Evolutionary conservation across 2,888 invertebrate species (phyloP).

Genomic region (Conops quadrifasciatus): DNA sequence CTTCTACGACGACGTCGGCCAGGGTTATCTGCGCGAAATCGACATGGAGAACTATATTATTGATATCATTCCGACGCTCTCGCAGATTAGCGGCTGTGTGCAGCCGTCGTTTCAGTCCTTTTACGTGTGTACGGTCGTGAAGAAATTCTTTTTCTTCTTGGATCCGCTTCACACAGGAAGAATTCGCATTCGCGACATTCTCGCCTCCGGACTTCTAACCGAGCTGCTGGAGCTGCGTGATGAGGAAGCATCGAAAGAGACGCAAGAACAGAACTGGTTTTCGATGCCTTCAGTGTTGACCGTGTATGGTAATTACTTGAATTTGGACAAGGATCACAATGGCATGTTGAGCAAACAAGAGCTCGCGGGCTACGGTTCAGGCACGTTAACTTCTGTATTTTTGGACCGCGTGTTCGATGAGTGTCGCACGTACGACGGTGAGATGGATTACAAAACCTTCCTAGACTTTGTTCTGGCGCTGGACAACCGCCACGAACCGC

Average conservation of each 20-base stretch:
- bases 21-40: slow-evolving; percentile 86
- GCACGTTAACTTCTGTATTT: slow-evolving; percentile 89
- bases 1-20: slow-evolving; percentile 91
- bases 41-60: slow-evolving; percentile 95
- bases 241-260: slow-evolving; percentile 82
- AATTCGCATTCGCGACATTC: slow-evolving; percentile 89
- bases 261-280: slow-evolving; percentile 91
- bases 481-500: slow-evolving; percentile 91
- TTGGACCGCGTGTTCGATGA: slow-evolving; percentile 94
- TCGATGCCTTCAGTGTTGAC: slow-evolving; percentile 87
- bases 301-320: slow-evolving; percentile 93
- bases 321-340: slow-evolving; percentile 92
- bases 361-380: slow-evolving; percentile 87
- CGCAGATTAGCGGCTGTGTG: slow-evolving; percentile 87
- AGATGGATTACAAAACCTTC: slow-evolving; percentile 98
- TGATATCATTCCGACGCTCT: slow-evolving; percentile 90
- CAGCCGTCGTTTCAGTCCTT: slow-evolving; percentile 95
- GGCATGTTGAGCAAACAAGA: slow-evolving; percentile 95
- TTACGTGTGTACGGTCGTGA: slow-evolving; percentile 94
- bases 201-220: slow-evolving; percentile 82
- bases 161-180: slow-evolving; percentile 88
- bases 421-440: slow-evolving; percentile 91
- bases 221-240: slow-evolving; percentile 89
- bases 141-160: slow-evolving; percentile 95
- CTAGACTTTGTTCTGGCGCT: slow-evolving; percentile 92